Percentiles rank a stretch among this genome's conserved stretches.
phyloP scores from a whole-genome alignment of 2,888 invertebrate genomes.

The Melanchra persicariae region DNA sequence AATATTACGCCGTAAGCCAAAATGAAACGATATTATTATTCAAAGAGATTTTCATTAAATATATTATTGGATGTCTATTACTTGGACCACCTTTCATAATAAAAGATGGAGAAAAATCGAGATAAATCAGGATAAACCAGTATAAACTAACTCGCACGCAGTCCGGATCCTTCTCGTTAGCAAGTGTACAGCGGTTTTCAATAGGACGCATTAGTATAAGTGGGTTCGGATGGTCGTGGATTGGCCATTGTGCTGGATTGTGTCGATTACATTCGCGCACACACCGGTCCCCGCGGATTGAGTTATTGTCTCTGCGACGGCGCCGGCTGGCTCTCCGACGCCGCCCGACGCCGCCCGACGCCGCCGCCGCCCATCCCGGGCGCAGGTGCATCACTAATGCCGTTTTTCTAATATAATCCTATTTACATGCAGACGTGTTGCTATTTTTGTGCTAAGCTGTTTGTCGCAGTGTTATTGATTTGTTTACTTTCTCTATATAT shows the following conservation, averaged over 20 bases:
- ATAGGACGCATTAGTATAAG: conserved; percentile 83
- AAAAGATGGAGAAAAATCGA: conserved; percentile 37
- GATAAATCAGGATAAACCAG: conserved; percentile 32
- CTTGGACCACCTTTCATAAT: conserved; percentile 30
- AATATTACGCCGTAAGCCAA: conserved; percentile 50
- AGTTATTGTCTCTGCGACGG: conserved; percentile 80
- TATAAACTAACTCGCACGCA: conserved; percentile 64
- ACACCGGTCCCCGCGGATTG: conserved; percentile 74
- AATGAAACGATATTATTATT: conserved; percentile 59
- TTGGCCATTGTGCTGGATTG: conserved; percentile 78
- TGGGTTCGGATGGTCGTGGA: conserved; percentile 76
- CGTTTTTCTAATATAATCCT: conserved; percentile 54
- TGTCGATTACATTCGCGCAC: conserved; percentile 78
- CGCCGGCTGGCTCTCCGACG: conserved; percentile 56
- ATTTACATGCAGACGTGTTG: conserved; percentile 53
- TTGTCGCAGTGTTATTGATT: conserved; percentile 43
- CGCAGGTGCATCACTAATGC: conserved; percentile 75
- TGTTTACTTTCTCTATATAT: conserved; percentile 24
- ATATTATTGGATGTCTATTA: conserved; percentile 45
- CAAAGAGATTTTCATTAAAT: conserved; percentile 50
- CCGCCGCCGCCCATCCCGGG: conserved; percentile 60
- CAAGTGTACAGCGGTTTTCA: conserved; percentile 75
- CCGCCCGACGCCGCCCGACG: conserved; percentile 24
- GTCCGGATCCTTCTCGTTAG: conserved; percentile 77
- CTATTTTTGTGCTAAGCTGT: conserved; percentile 33